Base-by-base conservation (phyloP, 2,797 vertebrate species). In the Pempheris klunzingeri region DNA sequence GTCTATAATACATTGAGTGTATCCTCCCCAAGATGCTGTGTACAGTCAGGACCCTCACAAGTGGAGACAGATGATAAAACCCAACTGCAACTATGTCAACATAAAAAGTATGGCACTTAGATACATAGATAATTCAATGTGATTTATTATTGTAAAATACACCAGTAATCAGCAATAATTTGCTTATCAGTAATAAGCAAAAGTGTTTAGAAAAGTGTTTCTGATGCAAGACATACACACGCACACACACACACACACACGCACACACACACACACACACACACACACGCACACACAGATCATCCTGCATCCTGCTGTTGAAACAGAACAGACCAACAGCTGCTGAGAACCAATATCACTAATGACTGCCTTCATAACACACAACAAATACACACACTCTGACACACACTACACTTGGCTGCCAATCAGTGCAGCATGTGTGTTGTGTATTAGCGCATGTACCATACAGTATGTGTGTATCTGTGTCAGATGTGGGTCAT, bases 281-380 rank as follows among this genome's bases (percentile, higher is more conserved):
- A 74, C 44, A 66, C 17, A 24, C 28, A 76, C 13, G n/a, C n/a
- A 44, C 43, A 77, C 20, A 53, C 26, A 59, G 53, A 83, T 88
- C 60, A 88, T 90, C 83, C 65, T 20, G 53, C 32, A 81, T 88
- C 88, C 77, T 86, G 82, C 80, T 84, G 81, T 60, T 89, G 77
- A 82, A 84, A 69, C 75, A 80, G 76, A 81, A 41, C 44, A 73
- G 79, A 82, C 63, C 74, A 87, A 87, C 89, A 91, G 83, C 87
- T 93, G 92, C 84, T 87, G 85, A 67, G 71, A 90, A 93, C 87
- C 80, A 92, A 93, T 93, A 93, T 91, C 87, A 81, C 87, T 92
- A 92, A 93, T 92, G 92, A 92, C 88, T 85, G 85, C 86, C 85
- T 86, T 66, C 66, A 36, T 62, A 72, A 77, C 59, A 73, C 22